These are phyloP conservation scores for Orchesellides sinensis DNA, from an alignment of 2,888 invertebrate species.

Conservation along the genomic window DNA sequence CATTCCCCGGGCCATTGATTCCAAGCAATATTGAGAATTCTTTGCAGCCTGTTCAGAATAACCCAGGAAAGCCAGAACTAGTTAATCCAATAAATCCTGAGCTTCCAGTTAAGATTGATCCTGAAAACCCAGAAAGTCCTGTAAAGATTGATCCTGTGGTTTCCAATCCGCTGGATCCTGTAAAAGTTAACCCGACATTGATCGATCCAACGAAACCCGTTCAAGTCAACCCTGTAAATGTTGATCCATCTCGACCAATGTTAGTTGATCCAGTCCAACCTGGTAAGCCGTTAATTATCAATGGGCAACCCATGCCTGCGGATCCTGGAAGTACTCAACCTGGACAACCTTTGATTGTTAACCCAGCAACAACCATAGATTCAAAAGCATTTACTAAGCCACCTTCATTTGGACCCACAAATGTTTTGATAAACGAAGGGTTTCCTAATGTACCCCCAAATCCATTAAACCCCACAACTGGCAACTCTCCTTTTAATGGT, in stretches of 20 bases:
- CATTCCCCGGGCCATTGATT: not conserved
- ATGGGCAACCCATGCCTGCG: not conserved
- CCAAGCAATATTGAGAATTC: not conserved
- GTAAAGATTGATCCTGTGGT: conserved; percentile 32
- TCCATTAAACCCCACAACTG: too few species aligned
- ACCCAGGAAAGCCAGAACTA: conserved; percentile 9
- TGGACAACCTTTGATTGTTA: conserved; percentile 11
- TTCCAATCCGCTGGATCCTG: conserved; percentile 34
- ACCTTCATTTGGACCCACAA: conserved; percentile 27
- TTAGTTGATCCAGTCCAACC: conserved; percentile 25
- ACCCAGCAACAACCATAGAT: not conserved
- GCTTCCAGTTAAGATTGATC: conserved; percentile 27
- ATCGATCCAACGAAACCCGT: conserved; percentile 33
- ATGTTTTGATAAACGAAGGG: conserved; percentile 48
- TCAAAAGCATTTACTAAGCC: conserved; percentile 40
- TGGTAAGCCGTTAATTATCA: not conserved
- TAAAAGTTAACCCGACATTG: conserved; percentile 45
- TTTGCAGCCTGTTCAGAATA: not conserved
- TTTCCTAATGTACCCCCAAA: conserved; percentile 31
- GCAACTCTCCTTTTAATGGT: not conserved
- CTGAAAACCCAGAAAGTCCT: conserved; percentile 37
- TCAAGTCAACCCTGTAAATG: conserved; percentile 25
- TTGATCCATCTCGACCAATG: conserved; percentile 28
- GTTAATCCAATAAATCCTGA: conserved; percentile 10
- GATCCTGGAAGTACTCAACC: not conserved